phyloP scores from a whole-genome alignment of 2,888 invertebrate genomes.

The Bellardia pandia region DNA sequence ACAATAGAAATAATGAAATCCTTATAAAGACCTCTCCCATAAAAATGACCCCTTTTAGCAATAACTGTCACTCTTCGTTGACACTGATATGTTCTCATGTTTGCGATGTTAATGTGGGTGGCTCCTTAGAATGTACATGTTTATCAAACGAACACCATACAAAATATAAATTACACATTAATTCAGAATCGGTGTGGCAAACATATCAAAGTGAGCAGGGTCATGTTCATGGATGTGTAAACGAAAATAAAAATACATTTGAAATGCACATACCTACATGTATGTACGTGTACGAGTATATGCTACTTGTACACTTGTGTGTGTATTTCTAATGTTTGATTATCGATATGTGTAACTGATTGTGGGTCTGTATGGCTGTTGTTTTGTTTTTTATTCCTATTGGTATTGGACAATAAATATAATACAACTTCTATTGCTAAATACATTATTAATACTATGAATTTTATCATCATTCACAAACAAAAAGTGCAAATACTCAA shows the following conservation, averaged over 20 bases:
- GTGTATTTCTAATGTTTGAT: neutral
- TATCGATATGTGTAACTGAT: neutral
- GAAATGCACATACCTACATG: conserved; percentile 1
- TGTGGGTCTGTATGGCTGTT: neutral
- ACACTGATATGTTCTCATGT: conserved; percentile 29
- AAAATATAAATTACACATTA: conserved; percentile 46
- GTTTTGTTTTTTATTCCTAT: neutral
- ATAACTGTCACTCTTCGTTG: conserved; percentile 50
- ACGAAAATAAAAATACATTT: conserved; percentile 16
- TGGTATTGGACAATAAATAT: neutral
- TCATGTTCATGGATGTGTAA: conserved; percentile 29
- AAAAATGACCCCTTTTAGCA: conserved; percentile 31
- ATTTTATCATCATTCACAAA: neutral
- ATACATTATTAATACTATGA: neutral
- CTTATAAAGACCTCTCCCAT: conserved; percentile 6
- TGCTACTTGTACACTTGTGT: no score
- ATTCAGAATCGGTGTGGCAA: conserved; percentile 29
- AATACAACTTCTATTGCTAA: neutral
- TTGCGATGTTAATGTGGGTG: neutral
- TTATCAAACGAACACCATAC: neutral
- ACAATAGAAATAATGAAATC: neutral
- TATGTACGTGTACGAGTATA: neutral
- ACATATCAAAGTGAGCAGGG: conserved; percentile 45
- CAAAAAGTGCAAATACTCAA: neutral
- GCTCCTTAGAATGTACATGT: conserved; percentile 10